Evolutionary conservation across 2,888 invertebrate species (phyloP).

Genomic region (Tortricodes alternella): DNA sequence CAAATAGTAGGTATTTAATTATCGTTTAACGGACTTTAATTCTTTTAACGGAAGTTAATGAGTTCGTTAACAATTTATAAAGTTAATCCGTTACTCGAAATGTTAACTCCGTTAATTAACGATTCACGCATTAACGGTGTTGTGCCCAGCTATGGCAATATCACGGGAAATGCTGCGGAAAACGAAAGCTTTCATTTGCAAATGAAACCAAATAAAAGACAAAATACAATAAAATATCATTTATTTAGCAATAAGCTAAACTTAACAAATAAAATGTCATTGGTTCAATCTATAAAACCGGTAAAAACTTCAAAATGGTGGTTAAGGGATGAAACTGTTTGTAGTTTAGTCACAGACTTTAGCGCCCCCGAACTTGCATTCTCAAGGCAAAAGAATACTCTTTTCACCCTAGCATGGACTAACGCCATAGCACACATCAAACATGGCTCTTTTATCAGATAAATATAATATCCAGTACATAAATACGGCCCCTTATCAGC

Average conservation of each 20-base stretch:
- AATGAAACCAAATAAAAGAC: background rate
- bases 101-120: too few species aligned
- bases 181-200: too few species aligned
- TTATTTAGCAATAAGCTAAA: conserved; percentile 46
- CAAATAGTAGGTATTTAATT: too few species aligned
- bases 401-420: conserved; percentile 92
- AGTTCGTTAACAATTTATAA: too few species aligned
- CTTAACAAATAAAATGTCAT: conserved; percentile 29
- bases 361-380: conserved; percentile 86
- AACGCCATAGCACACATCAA: conserved; percentile 98
- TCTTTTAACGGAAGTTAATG: too few species aligned
- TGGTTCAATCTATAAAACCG: conserved; percentile 61
- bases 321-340: conserved; percentile 90
- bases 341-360: conserved; percentile 87
- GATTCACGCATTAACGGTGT: too few species aligned
- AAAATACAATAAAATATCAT: background rate
- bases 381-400: conserved; percentile 89
- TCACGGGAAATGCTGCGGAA: too few species aligned
- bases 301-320: conserved; percentile 95
- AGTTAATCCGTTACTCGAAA: too few species aligned
- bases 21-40: too few species aligned
- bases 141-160: too few species aligned
- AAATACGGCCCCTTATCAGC: conserved; percentile 86
- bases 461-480: conserved; percentile 94
- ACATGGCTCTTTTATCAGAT: conserved; percentile 93